Conservation (phyloP, 2,888 invertebrate species). For the Drepana falcataria region DNA sequence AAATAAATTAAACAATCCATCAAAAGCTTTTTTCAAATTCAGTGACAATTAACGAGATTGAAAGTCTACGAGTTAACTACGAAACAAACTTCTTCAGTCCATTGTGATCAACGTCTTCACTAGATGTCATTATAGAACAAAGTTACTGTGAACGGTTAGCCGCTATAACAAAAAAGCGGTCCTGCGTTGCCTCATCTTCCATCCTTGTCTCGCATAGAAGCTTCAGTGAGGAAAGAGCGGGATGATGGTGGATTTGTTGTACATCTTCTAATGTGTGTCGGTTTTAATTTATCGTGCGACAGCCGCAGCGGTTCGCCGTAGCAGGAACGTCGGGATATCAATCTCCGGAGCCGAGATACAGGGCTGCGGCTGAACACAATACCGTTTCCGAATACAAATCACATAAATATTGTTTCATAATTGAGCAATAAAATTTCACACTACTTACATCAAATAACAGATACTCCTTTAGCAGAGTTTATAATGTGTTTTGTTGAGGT, state of each 20-base stretch:
- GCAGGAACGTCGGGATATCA: constrained; percentile 62
- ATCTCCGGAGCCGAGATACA: constrained; percentile 44
- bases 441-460: background rate
- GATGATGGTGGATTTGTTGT: constrained; percentile 57
- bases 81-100: constrained; percentile 23
- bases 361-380: constrained; percentile 42
- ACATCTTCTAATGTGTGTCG: constrained; percentile 62
- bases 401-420: constrained; percentile 14
- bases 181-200: constrained; percentile 47
- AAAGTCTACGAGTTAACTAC: constrained; percentile 22
- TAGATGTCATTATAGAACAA: constrained; percentile 58
- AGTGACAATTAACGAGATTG: constrained; percentile 4
- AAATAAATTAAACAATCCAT: background rate
- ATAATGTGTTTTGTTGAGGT: background rate
- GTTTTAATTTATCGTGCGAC: constrained; percentile 75
- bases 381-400: constrained; percentile 41
- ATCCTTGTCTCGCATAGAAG: constrained; percentile 55
- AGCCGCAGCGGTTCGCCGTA: constrained; percentile 60
- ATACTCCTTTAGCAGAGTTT: background rate
- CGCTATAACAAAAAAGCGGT: constrained; percentile 69
- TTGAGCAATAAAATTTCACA: constrained; percentile 24
- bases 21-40: background rate
- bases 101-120: constrained; percentile 39
- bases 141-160: constrained; percentile 66
- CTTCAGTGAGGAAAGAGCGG: constrained; percentile 44